Evolutionary conservation across 1,140 invertebrate species (phyloP), one percentile per base, ranked within the genome.

Genomic region (Aphis gossypii): DNA sequence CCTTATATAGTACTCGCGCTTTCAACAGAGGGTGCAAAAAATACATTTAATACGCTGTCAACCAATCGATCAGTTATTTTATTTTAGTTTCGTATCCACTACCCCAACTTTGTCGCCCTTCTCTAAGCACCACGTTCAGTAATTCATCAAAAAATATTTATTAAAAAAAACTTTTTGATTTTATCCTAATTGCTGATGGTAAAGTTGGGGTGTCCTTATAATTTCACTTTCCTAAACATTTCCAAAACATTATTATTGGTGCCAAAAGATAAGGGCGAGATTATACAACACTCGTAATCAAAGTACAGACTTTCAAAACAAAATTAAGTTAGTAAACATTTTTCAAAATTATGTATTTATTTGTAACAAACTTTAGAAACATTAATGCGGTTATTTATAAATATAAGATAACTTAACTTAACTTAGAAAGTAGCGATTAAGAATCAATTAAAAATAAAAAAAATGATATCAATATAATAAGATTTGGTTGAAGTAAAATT

Each of bases 1-100:
- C 88, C 48, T 38, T 56, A 89, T 56, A 89, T 51, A 35, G 44
- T 35, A 35, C 18, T 35, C 38, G 9, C 7, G 35, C 51, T 56
- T 89, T 56, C 35, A 48, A 91, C 25, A 44, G 38, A 51, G 46
- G 44, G 60, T 44, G 46, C 35, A 82, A 83, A 51, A 51, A 92
- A 92, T 82, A 76, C 91, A 83, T 92, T 92, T 92, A 92, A 92
- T 92, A 82, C 76, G 91, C 91, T 83, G 91, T 92, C 91, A 92
- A 92, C 91, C 91, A 48, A 92, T 92, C 91, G 91, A 92, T 92
- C 91, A 92, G 91, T 92, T 92, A 89, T 89, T 89, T 54, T 89
- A 54, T 89, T 56, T 89, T 54, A 89, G 51, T 88, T 51, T 51
- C 86, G 86, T 35, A 51, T n/a, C 41, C 21, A 46, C 18, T 51